These are phyloP conservation scores for Myotis davidii DNA, from an alignment of 2,113 vertebrate species.

Conservation along the genomic window DNA sequence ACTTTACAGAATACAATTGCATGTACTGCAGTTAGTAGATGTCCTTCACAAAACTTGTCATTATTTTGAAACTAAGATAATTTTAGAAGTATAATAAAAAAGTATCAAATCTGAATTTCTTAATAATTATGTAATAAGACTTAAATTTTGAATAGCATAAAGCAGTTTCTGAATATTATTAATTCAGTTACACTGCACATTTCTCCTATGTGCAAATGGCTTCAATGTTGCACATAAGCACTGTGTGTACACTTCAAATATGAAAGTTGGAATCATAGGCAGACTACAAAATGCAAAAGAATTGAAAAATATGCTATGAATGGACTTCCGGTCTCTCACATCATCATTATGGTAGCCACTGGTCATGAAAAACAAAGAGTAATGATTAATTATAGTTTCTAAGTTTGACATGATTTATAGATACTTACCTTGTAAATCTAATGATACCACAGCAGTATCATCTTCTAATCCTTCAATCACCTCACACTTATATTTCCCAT, in stretches of 20 bases:
- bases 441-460: slow-evolving; percentile 83
- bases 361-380: not conserved
- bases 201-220: slow-evolving; percentile 41
- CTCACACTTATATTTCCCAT: slow-evolving; percentile 93
- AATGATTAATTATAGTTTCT: accelerated
- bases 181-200: slow-evolving; percentile 46
- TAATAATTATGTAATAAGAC: slow-evolving; percentile 48
- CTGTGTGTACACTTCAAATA: slow-evolving; percentile 35
- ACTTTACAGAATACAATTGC: slow-evolving; percentile 35
- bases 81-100: slow-evolving; percentile 61
- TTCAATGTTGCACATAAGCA: slow-evolving; percentile 27
- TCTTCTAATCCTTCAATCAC: slow-evolving; percentile 93
- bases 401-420: not conserved
- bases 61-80: slow-evolving; percentile 60
- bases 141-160: slow-evolving; percentile 52
- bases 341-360: slow-evolving; percentile 32
- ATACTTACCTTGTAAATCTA: slow-evolving; percentile 89
- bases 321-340: not conserved
- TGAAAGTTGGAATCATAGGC: not conserved
- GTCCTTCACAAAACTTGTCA: slow-evolving; percentile 42
- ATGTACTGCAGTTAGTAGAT: slow-evolving; percentile 44
- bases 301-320: not conserved
- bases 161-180: slow-evolving; percentile 46
- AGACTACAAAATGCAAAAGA: slow-evolving; percentile 8
- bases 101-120: slow-evolving; percentile 50